phyloP scores from a whole-genome alignment of 2,797 vertebrate genomes.

The Acanthurus lineatus region DNA sequence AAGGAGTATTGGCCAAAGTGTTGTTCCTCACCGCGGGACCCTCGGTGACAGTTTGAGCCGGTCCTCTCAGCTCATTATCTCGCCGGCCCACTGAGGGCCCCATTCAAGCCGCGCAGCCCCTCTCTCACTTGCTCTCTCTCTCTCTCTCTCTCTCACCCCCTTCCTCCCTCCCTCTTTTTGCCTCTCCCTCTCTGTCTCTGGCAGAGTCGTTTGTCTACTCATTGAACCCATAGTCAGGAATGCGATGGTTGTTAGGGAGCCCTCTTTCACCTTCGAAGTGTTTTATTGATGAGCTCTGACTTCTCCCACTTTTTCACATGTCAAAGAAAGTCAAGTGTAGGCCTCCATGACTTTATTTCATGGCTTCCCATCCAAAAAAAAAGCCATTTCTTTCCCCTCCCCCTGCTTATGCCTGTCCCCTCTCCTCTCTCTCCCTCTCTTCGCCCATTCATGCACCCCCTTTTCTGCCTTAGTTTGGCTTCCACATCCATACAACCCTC shows the following conservation, averaged over 20 bases:
- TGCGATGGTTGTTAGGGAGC: constrained; percentile 85
- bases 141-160: constrained; percentile 34
- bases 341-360: constrained; percentile 82
- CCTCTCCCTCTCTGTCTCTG: constrained; percentile 42
- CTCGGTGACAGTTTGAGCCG: constrained; percentile 86
- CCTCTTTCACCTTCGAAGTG: constrained; percentile 85
- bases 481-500: constrained; percentile 71
- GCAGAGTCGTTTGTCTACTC: constrained; percentile 85
- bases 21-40: constrained; percentile 85
- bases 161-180: not conserved
- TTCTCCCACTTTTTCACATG: constrained; percentile 85
- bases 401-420: constrained; percentile 56
- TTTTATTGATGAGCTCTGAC: constrained; percentile 88
- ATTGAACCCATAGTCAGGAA: constrained; percentile 84
- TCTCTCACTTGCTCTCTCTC: constrained; percentile 28
- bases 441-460: constrained; percentile 75
- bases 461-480: constrained; percentile 60
- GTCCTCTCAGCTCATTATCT: constrained; percentile 87
- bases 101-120: constrained; percentile 78
- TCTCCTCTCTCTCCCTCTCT: constrained; percentile 22
- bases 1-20: constrained; percentile 84
- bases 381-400: constrained; percentile 63
- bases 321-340: constrained; percentile 85
- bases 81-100: constrained; percentile 84
- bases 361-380: constrained; percentile 54